Conservation (phyloP, 2,888 invertebrate species). For the Agriotes lineatus region DNA sequence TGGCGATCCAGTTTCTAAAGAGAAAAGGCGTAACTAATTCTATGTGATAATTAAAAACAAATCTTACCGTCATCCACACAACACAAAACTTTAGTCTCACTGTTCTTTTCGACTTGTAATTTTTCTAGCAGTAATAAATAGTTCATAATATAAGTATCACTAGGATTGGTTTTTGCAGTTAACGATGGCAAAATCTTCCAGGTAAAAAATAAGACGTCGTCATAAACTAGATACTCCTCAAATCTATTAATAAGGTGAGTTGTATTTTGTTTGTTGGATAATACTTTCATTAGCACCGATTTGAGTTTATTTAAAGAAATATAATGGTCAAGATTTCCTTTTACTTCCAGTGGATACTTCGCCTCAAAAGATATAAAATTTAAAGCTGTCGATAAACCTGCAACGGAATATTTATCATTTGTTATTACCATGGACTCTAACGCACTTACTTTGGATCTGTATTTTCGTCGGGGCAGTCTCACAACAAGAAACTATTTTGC, state of each 20-base stretch:
- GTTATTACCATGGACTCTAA: too few species aligned
- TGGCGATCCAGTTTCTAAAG: slow-evolving; percentile 47
- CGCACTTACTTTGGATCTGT: slow-evolving; percentile 61
- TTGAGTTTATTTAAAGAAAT: slow-evolving; percentile 79
- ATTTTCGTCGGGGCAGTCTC: slow-evolving; percentile 60
- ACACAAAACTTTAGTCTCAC: slow-evolving; percentile 57
- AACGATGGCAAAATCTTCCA: slow-evolving; percentile 73
- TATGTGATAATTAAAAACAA: not conserved
- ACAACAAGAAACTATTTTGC: slow-evolving; percentile 72
- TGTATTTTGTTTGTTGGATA: slow-evolving; percentile 75
- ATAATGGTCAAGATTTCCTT: slow-evolving; percentile 68
- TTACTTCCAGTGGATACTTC: slow-evolving; percentile 72
- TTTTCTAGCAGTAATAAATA: slow-evolving; percentile 62
- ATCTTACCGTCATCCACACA: slow-evolving; percentile 46
- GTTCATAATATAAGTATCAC: slow-evolving; percentile 62
- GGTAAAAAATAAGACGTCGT: slow-evolving; percentile 81
- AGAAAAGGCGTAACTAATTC: too few species aligned
- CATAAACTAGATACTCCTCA: slow-evolving; percentile 80
- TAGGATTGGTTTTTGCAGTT: slow-evolving; percentile 71
- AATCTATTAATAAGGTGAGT: slow-evolving; percentile 75
- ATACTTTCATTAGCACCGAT: slow-evolving; percentile 74
- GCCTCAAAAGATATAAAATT: slow-evolving; percentile 81
- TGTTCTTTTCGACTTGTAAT: slow-evolving; percentile 57
- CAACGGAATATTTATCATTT: slow-evolving; percentile 47
- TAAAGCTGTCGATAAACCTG: slow-evolving; percentile 78